phyloP scores from a whole-genome alignment of 2,888 invertebrate species.

The Pollenia amentaria region DNA sequence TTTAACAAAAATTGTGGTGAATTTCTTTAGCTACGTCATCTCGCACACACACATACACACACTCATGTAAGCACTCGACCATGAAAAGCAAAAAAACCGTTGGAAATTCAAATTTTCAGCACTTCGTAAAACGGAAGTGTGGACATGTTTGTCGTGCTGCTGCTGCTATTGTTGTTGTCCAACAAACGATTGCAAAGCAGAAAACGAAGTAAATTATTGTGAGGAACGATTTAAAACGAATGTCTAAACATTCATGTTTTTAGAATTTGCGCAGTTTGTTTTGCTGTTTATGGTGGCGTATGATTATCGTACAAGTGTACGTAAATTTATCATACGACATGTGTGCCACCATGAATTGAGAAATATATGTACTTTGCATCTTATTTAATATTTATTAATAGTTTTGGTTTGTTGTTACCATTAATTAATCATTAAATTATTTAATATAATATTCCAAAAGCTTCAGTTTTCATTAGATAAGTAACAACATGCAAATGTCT shows the following conservation, averaged over 20 bases:
- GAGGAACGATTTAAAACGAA: conserved; percentile 23
- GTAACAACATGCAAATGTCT: too few relatives aligned
- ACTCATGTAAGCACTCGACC: neutral
- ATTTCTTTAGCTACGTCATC: conserved; percentile 41
- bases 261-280: conserved; percentile 58
- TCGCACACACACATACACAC: conserved; percentile 10
- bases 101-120: conserved; percentile 72
- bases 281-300: conserved; percentile 36
- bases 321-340: conserved; percentile 34
- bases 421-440: conserved; percentile 51
- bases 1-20: conserved; percentile 44
- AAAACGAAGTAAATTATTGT: conserved; percentile 37
- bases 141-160: conserved; percentile 41
- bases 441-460: conserved; percentile 39
- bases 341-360: conserved; percentile 7
- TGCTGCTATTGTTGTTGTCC: neutral
- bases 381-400: conserved; percentile 28
- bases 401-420: conserved; percentile 22
- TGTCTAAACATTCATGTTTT: conserved; percentile 19
- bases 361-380: neutral
- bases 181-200: conserved; percentile 21
- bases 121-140: conserved; percentile 72
- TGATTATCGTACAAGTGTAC: conserved; percentile 24
- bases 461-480: neutral
- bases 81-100: conserved; percentile 68